Evolutionary conservation across 2,797 vertebrate genomes (phyloP).

Genomic region (Perdix hodgsoniae): DNA sequence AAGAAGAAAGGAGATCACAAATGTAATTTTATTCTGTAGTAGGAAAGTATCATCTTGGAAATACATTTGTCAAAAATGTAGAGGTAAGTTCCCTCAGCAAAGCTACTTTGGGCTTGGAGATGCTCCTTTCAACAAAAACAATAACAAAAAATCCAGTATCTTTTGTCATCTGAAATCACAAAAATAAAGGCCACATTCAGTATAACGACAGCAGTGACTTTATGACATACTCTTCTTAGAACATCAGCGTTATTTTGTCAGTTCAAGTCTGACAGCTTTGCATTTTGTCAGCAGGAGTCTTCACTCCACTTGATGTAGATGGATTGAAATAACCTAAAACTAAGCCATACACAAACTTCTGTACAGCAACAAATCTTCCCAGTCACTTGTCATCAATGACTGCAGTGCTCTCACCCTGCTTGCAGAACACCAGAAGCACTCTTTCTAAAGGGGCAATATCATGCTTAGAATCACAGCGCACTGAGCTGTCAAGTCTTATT

Average conservation of each 20-base stretch:
- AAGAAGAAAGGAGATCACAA: background rate
- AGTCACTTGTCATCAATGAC: background rate
- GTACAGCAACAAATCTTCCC: background rate
- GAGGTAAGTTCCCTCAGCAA: background rate
- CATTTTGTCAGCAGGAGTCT: background rate
- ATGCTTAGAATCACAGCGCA: constrained; percentile 34
- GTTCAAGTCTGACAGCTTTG: constrained; percentile 28
- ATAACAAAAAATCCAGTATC: background rate
- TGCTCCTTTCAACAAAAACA: background rate
- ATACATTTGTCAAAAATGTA: background rate
- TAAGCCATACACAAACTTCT: background rate
- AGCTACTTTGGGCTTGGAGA: background rate
- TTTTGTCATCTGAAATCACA: constrained; percentile 24
- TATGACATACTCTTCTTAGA: background rate
- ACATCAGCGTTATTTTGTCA: background rate
- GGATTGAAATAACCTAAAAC: constrained; percentile 28
- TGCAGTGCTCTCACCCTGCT: background rate
- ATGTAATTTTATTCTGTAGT: background rate
- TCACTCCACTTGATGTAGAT: background rate
- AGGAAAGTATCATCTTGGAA: background rate
- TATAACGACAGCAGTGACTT: background rate
- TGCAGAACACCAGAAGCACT: background rate
- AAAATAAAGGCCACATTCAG: constrained; percentile 7
- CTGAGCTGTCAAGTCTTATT: constrained; percentile 45
- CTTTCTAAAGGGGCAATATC: constrained; percentile 30